Base-by-base conservation (phyloP, 2,888 invertebrate genomes). In the Boloria selene region DNA sequence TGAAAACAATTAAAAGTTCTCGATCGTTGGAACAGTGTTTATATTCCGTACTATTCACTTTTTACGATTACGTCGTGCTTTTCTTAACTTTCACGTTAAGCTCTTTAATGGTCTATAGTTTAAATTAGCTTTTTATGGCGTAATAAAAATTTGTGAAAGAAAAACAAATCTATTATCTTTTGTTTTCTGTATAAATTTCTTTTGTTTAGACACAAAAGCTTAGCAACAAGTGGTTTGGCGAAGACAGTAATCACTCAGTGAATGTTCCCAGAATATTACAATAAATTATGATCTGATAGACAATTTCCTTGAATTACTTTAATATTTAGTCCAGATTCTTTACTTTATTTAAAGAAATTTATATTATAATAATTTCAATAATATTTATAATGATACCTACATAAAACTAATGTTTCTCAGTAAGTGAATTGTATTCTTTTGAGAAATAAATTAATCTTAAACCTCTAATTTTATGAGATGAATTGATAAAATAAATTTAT, bases 1-100 rank as follows among this genome's bases (percentile, higher is more conserved):
- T 7, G 49, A 50, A 59, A 26, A 59, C 49, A 50, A 59, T 59
- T 59, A 59, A 59, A 59, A 31, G 49, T 47, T 59, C 59, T 17
- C 17, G 31, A 59, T 26, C 38, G 14, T 31, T 38, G 26, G 45
- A 45, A 44, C 56, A 16, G 56, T 56, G 22, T 56, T 56, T 56
- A 56, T 56, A 22, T 56, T 56, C 44, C 22, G 22, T 49, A 47
- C 47, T 17, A 55, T 55, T 59, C 26, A 59, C 47, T 26, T 50
- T 59, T 59, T 59, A 59, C 59, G 49, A 59, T 45, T 13, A 3
- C 14, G 47, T 17, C 58, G 49, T 47, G 45, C 31, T 45, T 47
- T 59, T 55, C 10, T 44, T 44, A 45, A 44, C 45, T 22, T 45
- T 45, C 22, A 45, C n/a, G 13, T 22, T 26, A 26, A 56, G 22